Conservation (phyloP, 2,888 invertebrate species). For the Urechis unicinctus region DNA sequence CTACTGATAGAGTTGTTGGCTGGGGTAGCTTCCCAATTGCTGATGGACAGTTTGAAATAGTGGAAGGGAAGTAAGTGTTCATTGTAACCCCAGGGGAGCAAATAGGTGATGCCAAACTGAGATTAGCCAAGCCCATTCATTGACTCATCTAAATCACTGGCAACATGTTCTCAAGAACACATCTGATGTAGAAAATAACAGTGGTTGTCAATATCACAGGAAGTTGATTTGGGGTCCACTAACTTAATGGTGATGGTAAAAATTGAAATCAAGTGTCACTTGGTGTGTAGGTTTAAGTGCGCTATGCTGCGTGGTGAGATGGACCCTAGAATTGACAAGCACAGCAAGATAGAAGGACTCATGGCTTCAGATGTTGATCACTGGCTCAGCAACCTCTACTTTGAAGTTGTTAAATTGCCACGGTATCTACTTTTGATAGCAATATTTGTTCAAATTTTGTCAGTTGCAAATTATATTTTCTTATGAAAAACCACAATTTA, state of each 20-base stretch:
- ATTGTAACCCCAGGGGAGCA: not conserved
- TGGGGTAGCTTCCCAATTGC: constrained; percentile 47
- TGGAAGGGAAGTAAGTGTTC: constrained; percentile 40
- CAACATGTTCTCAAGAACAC: no score
- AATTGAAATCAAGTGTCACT: no score
- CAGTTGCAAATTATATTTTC: no score
- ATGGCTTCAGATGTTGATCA: constrained; percentile 44
- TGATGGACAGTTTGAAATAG: constrained; percentile 43
- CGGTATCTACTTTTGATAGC: no score
- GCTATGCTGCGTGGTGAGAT: constrained; percentile 43
- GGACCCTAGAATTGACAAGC: constrained; percentile 38
- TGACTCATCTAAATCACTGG: no score
- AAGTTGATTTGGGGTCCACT: no score
- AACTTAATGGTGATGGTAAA: no score
- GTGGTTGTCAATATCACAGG: no score
- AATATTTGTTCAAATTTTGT: no score
- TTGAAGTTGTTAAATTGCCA: constrained; percentile 43
- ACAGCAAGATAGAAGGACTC: constrained; percentile 40
- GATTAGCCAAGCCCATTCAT: no score
- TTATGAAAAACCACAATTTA: not conserved
- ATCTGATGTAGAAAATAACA: no score
- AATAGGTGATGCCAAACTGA: no score
- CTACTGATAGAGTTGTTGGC: constrained; percentile 40
- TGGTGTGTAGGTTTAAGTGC: constrained; percentile 34
- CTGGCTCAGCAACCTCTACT: constrained; percentile 46